Percentiles rank a stretch among this genome's conserved stretches.
These are phyloP conservation scores for Macrosiphum euphorbiae DNA, from an alignment of 2,888 invertebrate genomes.

Conservation along the genomic window DNA sequence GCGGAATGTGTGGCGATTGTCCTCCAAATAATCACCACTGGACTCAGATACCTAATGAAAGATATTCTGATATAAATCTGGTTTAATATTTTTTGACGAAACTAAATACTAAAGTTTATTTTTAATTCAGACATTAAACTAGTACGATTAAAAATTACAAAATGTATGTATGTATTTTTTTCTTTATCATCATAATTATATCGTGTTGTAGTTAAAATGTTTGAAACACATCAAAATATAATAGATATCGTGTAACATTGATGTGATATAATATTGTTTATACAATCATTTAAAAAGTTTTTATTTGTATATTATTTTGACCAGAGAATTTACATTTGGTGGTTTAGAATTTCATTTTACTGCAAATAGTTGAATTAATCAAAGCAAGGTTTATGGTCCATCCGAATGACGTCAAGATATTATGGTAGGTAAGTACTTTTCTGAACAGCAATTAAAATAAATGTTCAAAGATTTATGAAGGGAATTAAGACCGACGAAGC, in stretches of 20 bases:
- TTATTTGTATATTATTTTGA: conserved; percentile 1
- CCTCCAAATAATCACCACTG: no score
- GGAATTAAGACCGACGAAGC: background rate
- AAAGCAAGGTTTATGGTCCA: conserved; percentile 9
- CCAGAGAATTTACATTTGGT: conserved; percentile 20
- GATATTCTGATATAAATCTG: background rate
- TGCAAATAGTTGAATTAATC: conserved; percentile 24
- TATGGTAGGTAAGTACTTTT: conserved; percentile 44
- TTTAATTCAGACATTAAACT: background rate
- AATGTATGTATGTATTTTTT: background rate
- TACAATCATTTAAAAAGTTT: conserved; percentile 31
- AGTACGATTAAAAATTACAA: background rate
- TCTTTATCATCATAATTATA: background rate
- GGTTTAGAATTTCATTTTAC: conserved; percentile 6
- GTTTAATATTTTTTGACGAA: background rate
- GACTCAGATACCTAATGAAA: background rate
- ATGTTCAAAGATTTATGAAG: conserved; percentile 25
- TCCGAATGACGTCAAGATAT: conserved; percentile 23
- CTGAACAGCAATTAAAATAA: conserved; percentile 45
- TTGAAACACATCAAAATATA: background rate
- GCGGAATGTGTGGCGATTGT: background rate
- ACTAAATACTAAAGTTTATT: background rate
- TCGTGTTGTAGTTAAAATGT: background rate
- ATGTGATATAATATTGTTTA: background rate
- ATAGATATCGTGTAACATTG: background rate